Conservation (phyloP, 2,888 invertebrate genomes). For the Himalopsyche kuldschensis region DNA sequence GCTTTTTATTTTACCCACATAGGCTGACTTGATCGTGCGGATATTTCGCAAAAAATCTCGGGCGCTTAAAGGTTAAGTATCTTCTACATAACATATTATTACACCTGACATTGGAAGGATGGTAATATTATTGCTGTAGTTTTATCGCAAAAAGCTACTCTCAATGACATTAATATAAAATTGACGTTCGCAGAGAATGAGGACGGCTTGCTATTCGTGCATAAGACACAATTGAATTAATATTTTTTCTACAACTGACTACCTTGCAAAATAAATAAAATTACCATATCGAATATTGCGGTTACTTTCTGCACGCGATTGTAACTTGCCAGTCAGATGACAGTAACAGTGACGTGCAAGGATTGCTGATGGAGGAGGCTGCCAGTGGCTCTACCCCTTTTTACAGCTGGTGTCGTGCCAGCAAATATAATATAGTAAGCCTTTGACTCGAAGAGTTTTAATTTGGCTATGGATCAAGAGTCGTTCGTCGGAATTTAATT, state of each 20-base stretch:
- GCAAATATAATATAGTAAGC: no score
- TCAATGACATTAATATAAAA: not conserved
- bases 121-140: no score
- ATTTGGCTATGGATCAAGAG: no score
- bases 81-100: no score
- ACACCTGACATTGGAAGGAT: no score
- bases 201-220: not conserved
- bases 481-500: no score
- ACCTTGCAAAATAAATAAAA: conserved; percentile 12
- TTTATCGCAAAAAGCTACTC: not conserved
- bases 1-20: no score
- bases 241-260: not conserved
- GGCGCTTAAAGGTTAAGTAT: no score
- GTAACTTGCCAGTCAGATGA: not conserved
- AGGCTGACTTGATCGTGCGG: no score
- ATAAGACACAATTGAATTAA: conserved; percentile 3
- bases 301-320: not conserved
- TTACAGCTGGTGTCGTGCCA: no score
- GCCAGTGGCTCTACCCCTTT: not conserved
- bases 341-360: not conserved
- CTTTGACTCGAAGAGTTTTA: no score
- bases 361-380: not conserved
- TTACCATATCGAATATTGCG: conserved; percentile 10
- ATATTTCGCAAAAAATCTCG: no score
- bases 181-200: not conserved